Base-by-base conservation (phyloP, 2,888 invertebrate genomes). In the Cantharis rufa region DNA sequence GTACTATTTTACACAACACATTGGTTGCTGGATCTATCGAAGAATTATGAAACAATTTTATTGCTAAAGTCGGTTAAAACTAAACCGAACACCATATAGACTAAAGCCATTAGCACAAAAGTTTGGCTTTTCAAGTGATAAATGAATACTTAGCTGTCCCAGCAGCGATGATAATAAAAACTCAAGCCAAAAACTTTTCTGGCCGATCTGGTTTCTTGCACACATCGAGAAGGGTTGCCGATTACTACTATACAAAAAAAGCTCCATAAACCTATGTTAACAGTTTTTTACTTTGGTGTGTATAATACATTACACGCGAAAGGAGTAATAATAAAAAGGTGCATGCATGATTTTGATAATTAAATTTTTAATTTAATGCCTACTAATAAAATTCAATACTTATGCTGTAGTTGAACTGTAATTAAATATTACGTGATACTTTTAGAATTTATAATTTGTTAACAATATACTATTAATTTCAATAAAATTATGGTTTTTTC, bases 141-240 rank as follows among this genome's bases (percentile, higher is more conserved):
- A 85, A 86, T 86, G 86, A 84, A 85, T 83, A 83, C 84, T 84
- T 83, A 80, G 84, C 81, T 74, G 81, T 82, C 80, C 83, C 80
- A 82, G 81, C 80, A 81, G 82, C 78, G 74, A 78, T 80, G 82
- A 82, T 82, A 83, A 83, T 82, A 84, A 85, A 85, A 85, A 84
- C 81, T 82, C 79, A 82, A 82, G 83, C 82, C 81, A 81, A 83
- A 84, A 85, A 83, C 83, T 82, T 81, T 81, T 79, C 79, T 75
- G 78, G 82, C 75, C 81, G 82, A 83, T 84, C 81, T 82, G 80
- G 73, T 72, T 68, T 28, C 74, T 76, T 74, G 74, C 72, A 75
- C 72, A 77, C 74, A 62, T 66, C 61, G 21, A 80, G 81, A 79
- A 81, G 81, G 82, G 82, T 78, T 80, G 79, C 81, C 83, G 83